Conservation (phyloP, 1,140 invertebrate genomes). For the Drosophila navojoa region DNA sequence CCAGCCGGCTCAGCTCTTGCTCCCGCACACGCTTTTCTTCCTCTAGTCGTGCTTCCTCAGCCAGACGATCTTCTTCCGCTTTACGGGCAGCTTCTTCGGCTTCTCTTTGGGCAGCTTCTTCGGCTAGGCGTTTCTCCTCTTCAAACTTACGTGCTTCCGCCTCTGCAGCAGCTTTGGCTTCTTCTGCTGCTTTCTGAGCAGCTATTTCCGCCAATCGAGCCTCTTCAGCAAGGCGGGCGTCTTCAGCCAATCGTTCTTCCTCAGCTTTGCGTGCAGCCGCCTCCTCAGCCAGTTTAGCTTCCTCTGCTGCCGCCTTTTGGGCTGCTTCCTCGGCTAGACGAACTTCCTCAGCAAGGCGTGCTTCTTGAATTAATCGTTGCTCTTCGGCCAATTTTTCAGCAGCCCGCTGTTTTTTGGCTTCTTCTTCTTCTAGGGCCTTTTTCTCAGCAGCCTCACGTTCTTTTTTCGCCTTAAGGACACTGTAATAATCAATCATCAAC, state of each 20-base stretch:
- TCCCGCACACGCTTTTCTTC: conserved; percentile 86
- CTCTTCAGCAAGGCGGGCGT: conserved; percentile 84
- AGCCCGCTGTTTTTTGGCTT: conserved; percentile 11
- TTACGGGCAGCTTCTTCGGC: conserved; percentile 85
- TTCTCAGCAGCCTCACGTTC: conserved; percentile 53
- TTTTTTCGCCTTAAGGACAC: conserved; percentile 54
- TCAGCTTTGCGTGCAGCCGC: conserved; percentile 54
- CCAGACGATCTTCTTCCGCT: conserved; percentile 85
- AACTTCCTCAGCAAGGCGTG: conserved; percentile 84
- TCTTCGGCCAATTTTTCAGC: conserved; percentile 85
- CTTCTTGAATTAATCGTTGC: conserved; percentile 84
- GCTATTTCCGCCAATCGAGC: conserved; percentile 84
- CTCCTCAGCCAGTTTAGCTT: conserved; percentile 2
- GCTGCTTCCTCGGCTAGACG: conserved; percentile 75
- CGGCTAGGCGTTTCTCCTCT: conserved; percentile 85
- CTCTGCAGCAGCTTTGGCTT: conserved; percentile 84
- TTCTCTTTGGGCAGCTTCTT: conserved; percentile 84
- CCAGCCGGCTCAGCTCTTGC: conserved; percentile 85
- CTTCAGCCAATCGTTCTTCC: conserved; percentile 84
- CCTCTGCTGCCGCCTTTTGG: conserved; percentile 75
- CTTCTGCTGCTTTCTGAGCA: conserved; percentile 84
- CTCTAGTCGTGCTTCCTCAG: conserved; percentile 85
- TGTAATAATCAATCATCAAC: conserved; percentile 1
- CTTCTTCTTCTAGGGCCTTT: conserved; percentile 17
- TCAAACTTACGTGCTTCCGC: conserved; percentile 80